Evolutionary conservation across 2,888 invertebrate species (phyloP), one percentile per base, ranked within the genome.

Genomic region (Athalia cordata): DNA sequence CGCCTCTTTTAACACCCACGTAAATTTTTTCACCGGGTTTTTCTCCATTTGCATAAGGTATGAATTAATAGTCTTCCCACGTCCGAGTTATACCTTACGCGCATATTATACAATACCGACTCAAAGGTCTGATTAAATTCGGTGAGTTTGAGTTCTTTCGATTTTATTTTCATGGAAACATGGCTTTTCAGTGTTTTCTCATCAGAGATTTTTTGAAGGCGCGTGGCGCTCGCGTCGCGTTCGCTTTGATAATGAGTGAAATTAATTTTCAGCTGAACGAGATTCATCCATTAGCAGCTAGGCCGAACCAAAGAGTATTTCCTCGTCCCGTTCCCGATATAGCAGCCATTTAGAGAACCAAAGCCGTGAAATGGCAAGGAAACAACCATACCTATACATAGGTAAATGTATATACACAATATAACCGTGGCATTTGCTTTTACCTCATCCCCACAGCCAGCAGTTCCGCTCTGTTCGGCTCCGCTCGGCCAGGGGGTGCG

Each of bases 311-410:
- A 29, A 29, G 29, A 29, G 29, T 29, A 29, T 29, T 29, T 29
- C n/a, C 55, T 55, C 55, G 9, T 55, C 55, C 9, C 55, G 55
- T 55, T n/a, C 55, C 55, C 55, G 55, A 59, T 72, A 72, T 59
- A 72, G 57, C 47, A 72, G 15, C 72, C 57, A 72, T 72, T 72
- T 72, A 59, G 57, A 72, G 72, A 72, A 59, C 45, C 72, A 59
- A 59, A 49, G 13, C 72, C 72, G 72, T 72, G 72, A 72, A 72
- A 57, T 72, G 72, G 72, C 45, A 72, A 57, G 57, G 57, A 47
- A 57, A 59, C 59, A 47, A 55, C 57, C 29, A 55, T 55, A 50
- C 55, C 29, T 29, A 29, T 29, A 29, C 29, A 29, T 29, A 29
- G 29, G 29, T 29, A 29, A 55, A 55, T 4, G 55, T 9, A 11